Evolutionary conservation across 2,797 vertebrate species (phyloP), one percentile per base, ranked within the genome.

Genomic region (Siniperca undulata): DNA sequence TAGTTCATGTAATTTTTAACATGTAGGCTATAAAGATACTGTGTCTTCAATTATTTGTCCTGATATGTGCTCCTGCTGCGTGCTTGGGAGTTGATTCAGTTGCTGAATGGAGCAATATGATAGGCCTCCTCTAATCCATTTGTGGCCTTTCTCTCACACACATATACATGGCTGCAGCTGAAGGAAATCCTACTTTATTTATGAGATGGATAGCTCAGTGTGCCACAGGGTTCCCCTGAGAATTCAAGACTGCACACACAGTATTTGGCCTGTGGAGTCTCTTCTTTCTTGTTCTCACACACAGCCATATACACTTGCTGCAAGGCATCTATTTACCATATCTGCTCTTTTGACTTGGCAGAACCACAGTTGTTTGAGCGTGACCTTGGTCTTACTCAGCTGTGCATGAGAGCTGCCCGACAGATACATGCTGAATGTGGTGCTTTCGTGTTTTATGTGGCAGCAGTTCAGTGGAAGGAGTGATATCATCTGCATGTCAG

Each of bases 111-210:
- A 83, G 86, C 74, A 88, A 88, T 78, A 74, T 85, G 86, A 93
- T 91, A 71, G 80, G 81, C 62, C 80, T 78, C 70, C 53, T 77
- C 38, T 79, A 82, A 92, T 92, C 89, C 85, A 86, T 92, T 90
- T 87, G 76, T 86, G 46, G 61, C 52, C 44, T 70, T 27, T 42
- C n/a, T 46, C 44, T 13, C 70, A 52, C 55, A 44, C 27, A 38
- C 42, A 46, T 34, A 30, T 69, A 67, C 62, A 77, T 1, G 58
- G 70, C 56, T 86, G 44, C 64, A 80, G 83, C 84, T 85, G 78
- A 84, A 87, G 88, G 86, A 90, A 92, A 83, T 82, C 77, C 78
- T 94, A 88, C 84, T 91, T 93, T 94, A 94, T 94, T 94, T 91
- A 94, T 93, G 90, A 94, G 90, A 85, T 88, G 78, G 83, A 87